Percentiles rank a stretch among this genome's conserved stretches.
Evolutionary conservation across 2,888 invertebrate species (phyloP).

Genomic region (Drosophila cracens): DNA sequence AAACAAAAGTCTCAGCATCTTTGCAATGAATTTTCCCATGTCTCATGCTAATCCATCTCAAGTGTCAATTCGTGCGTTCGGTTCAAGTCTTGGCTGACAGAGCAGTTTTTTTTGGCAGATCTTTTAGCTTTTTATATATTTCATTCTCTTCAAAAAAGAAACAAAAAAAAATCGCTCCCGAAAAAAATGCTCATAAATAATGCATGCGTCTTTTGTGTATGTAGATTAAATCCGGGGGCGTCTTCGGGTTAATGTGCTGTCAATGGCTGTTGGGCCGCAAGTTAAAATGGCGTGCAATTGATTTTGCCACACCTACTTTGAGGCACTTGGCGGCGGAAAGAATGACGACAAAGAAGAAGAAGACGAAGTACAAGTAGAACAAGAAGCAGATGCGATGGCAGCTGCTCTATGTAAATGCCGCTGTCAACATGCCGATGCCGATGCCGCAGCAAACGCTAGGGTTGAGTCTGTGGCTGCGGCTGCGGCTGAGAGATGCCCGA

Average conservation of each 20-base stretch:
- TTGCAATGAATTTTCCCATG: slow-evolving; percentile 21
- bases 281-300: slow-evolving; percentile 72
- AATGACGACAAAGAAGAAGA: slow-evolving; percentile 5
- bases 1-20: background rate
- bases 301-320: slow-evolving; percentile 63
- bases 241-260: slow-evolving; percentile 69
- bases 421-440: slow-evolving; percentile 64
- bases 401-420: slow-evolving; percentile 71
- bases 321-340: slow-evolving; percentile 36
- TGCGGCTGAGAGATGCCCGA: background rate
- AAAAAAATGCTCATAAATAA: slow-evolving; percentile 71
- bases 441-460: slow-evolving; percentile 5
- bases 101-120: slow-evolving; percentile 63
- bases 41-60: slow-evolving; percentile 74
- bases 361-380: background rate
- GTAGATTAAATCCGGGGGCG: slow-evolving; percentile 57
- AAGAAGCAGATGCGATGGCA: slow-evolving; percentile 12
- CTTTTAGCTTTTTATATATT: slow-evolving; percentile 24
- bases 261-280: slow-evolving; percentile 43
- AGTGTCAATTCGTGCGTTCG: slow-evolving; percentile 77
- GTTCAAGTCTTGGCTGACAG: slow-evolving; percentile 64
- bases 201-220: slow-evolving; percentile 69
- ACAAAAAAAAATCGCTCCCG: background rate
- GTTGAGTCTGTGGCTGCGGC: background rate
- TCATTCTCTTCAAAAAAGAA: slow-evolving; percentile 14